Base-by-base conservation (phyloP, 2,888 invertebrate species). In the Andricus quercusramuli region DNA sequence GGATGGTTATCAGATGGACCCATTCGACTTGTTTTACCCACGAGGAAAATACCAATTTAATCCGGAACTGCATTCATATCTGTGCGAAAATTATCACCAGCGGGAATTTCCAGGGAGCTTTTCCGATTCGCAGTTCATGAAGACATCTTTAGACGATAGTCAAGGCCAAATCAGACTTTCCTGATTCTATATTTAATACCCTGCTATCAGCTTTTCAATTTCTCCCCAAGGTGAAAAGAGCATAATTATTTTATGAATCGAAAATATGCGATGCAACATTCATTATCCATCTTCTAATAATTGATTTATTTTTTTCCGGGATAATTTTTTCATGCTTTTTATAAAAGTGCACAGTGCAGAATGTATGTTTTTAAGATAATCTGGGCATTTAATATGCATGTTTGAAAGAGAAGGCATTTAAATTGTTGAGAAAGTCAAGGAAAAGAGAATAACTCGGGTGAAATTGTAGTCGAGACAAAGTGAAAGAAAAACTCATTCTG, bases 61-160 rank as follows among this genome's bases (percentile, higher is more conserved):
- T 65, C 76, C 79, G 83, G 82, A 83, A 84, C 17, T 47, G 47
- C 47, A 17, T 47, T 4, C 17, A 47, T 47, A 47, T 47, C 47
- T 47, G 47, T 4, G 15, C 82, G 80, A 84, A 83, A 81, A 82
- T 80, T 82, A 81, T 77, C 81, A 83, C 81, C 67, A 67, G 79
- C 80, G 83, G 82, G 83, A 83, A 83, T 84, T 83, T 83, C 80
- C 79, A 79, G 82, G 74, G 82, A 83, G 80, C 81, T 84, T 80
- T 83, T 84, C 84, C 82, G 84, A 82, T 84, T 79, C 80, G 79
- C 78, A 80, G 82, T 82, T 83, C 80, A 83, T 82, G 80, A 83
- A 82, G 83, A 81, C 80, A 84, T 83, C 20, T 29, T 70, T 29
- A 8, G 70, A 47, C 15, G 29, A 29, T 17, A 70, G 9, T 51